phyloP scores from a whole-genome alignment of 2,797 vertebrate species.

The Thripadectes ignobilis region DNA sequence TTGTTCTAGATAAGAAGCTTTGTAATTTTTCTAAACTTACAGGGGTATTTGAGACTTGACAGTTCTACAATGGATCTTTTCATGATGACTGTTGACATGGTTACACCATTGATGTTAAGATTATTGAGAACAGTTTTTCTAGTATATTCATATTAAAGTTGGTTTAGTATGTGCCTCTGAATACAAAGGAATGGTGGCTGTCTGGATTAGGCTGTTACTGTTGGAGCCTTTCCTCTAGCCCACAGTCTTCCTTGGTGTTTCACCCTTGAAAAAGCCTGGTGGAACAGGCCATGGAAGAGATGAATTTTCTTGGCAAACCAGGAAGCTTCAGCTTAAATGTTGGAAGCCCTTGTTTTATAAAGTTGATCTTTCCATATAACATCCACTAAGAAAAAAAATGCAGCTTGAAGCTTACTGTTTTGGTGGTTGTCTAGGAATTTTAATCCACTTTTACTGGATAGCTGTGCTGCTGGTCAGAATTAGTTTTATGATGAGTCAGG shows the following conservation, averaged over 20 bases:
- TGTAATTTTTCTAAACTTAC: background rate
- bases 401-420: background rate
- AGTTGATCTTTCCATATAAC: background rate
- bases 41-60: background rate
- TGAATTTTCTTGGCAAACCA: background rate
- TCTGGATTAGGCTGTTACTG: background rate
- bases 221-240: background rate
- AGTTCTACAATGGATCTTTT: background rate
- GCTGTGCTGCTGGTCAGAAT: background rate
- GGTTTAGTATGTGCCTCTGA: background rate
- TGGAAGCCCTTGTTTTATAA: background rate
- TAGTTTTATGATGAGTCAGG: background rate
- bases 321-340: background rate
- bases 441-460: background rate
- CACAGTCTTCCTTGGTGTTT: background rate
- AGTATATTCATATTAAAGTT: background rate
- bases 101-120: background rate
- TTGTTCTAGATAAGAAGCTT: background rate
- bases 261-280: background rate
- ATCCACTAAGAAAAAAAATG: background rate
- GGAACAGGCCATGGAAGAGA: background rate
- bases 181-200: background rate
- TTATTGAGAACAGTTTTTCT: background rate
- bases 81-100: background rate
- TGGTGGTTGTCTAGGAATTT: conserved; percentile 25